These are phyloP conservation scores for Siniperca undulata DNA, from an alignment of 2,797 vertebrate species.

Conservation along the genomic window DNA sequence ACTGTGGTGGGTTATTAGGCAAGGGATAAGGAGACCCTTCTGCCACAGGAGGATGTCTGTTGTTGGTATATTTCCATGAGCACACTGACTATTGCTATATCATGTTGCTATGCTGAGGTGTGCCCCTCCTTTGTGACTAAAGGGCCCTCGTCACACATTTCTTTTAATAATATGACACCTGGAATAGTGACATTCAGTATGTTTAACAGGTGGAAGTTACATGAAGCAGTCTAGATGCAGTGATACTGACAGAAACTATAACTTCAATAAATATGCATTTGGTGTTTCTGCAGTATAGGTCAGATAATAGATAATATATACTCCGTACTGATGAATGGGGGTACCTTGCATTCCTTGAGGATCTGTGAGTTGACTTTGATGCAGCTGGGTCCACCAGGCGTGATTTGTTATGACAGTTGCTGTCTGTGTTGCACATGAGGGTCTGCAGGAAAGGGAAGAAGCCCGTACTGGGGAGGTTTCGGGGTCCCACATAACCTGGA, in stretches of 20 bases:
- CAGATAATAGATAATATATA: not conserved
- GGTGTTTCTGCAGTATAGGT: not conserved
- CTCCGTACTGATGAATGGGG: not conserved
- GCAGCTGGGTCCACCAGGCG: conserved; percentile 26
- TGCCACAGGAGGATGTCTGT: not conserved
- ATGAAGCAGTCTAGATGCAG: not conserved
- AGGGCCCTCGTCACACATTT: not conserved
- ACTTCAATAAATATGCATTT: not conserved
- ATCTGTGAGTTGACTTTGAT: conserved; percentile 13
- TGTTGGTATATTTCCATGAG: conserved; percentile 38
- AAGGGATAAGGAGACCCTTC: not conserved
- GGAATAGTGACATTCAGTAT: not conserved
- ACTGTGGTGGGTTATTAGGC: not conserved
- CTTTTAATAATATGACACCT: not conserved
- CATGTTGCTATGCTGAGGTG: conserved; percentile 15
- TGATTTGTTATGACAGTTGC: conserved; percentile 79
- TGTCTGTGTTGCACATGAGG: conserved; percentile 87
- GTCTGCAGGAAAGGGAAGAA: conserved; percentile 89
- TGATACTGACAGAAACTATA: not conserved
- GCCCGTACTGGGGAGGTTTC: conserved; percentile 86
- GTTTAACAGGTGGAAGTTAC: not conserved
- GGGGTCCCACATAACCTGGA: conserved; percentile 84
- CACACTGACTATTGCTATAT: conserved; percentile 33
- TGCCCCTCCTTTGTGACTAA: conserved; percentile 24
- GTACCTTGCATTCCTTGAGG: conserved; percentile 51